Base-by-base conservation (phyloP, 2,113 vertebrate species). In the Petrocephalus zakoni region DNA sequence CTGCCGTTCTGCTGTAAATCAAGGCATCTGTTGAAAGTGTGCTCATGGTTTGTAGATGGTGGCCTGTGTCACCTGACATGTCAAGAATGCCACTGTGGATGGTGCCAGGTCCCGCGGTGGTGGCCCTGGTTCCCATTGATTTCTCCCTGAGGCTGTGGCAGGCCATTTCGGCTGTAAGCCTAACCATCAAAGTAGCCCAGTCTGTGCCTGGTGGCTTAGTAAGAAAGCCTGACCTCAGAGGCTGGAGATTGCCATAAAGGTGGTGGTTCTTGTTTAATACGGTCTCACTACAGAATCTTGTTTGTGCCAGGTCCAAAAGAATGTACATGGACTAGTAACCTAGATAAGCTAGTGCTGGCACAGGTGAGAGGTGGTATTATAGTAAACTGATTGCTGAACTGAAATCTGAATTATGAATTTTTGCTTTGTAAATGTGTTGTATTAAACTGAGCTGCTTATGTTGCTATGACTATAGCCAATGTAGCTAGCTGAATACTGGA, bases 71-170 rank as follows among this genome's bases (percentile, higher is more conserved):
- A n/a, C n/a, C 93, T 92, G 93, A 91, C 34, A 93, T 89, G 8
- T 93, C 94, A 87, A 95, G 90, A 75, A 94, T 93, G 85, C 92
- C 93, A 81, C 84, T 86, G 64, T 94, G 92, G 10, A 90, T 91
- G 0, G 94, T 86, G 25, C 94, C 92, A 92, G 87, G 0, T 94
- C 90, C 0, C 1, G 0, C 0, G 94, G 93, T 81, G 92, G 89
- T 0, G 93, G 89, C 6, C 88, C 1, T 2, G 84, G 88, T n/a
- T 91, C 89, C 94, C 94, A 95, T 5, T 58, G 90, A 87, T 94
- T 94, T 75, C n/a, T 87, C 85, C 0, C 88, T 25, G 0, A 91
- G 92, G 81, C 75, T 86, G 89, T 95, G 95, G n/a, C 58, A 22
- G 25, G 94, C 93, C 34, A 89, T 56, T 0, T 91, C 92, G 82